Base-by-base conservation (phyloP, 92 coral and sea anemone genomes). In the Scolanthus callimorphus region DNA sequence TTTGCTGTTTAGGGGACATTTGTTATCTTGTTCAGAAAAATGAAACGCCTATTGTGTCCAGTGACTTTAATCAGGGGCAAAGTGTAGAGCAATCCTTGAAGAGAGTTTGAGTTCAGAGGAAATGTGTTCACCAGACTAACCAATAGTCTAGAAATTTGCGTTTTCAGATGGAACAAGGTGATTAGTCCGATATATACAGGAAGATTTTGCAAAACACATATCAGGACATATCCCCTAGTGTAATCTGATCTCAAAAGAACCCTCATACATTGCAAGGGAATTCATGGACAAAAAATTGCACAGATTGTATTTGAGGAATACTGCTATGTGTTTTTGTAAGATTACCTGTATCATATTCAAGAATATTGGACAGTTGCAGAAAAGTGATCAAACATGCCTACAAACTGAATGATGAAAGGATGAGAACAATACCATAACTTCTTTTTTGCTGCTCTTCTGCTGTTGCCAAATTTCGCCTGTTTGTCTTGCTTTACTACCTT, bases 351-450 rank as follows among this genome's bases (percentile, higher is more conserved):
- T 6, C 15, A 6, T 34, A 34, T 6, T 34, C 15, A 6, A 6
- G 8, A 34, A 34, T 15, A 6, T 68, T 43, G 65, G 53, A 50
- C 75, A 66, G 73, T 62, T 66, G 51, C 49, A 57, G 25, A 68
- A 22, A 46, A 49, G 54, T 22, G 49, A n/a, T 30, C 48, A 12
- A 43, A 1, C 24, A 15, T 50, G 48, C 23, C 52, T 68, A 46
- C 29, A 39, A 49, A 12, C 58, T 86, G 83, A 67, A 71, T 75
- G 68, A 65, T 70, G 81, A 79, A 84, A 89, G 99, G 96, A 94
- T 94, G 88, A 94, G 90, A 68, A 84, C 84, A 74, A 94, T 88
- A 89, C 99, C 99, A 94, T 94, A 84, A 94, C 82, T 79, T 68
- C 79, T 85, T 82, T 82, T 80, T 82, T 88, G 84, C 79, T 86